phyloP scores from a whole-genome alignment of 2,888 invertebrate species.

The Drosophila differens region DNA sequence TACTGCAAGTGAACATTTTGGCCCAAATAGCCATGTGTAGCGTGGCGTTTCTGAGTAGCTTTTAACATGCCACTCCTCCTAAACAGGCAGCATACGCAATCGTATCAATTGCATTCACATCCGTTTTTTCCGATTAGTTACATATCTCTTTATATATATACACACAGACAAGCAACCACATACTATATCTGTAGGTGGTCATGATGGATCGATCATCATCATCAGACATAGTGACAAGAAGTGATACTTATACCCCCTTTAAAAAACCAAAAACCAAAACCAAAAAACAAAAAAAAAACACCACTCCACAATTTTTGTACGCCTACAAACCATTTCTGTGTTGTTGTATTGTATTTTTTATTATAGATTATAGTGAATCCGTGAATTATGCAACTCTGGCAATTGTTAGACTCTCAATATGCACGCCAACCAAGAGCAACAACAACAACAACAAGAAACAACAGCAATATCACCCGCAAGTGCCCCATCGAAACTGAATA shows the following conservation, averaged over 20 bases:
- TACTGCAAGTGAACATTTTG: conserved; percentile 83
- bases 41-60: conserved; percentile 73
- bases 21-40: conserved; percentile 77
- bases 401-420: conserved; percentile 76
- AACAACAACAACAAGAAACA: conserved; percentile 44
- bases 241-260: conserved; percentile 49
- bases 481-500: conserved; percentile 59
- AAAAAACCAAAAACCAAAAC: not conserved
- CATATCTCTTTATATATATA: not conserved
- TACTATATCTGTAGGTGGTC: conserved; percentile 31
- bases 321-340: conserved; percentile 67
- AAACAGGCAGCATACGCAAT: conserved; percentile 43
- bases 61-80: conserved; percentile 57
- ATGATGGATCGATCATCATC: conserved; percentile 50
- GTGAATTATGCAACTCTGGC: conserved; percentile 80
- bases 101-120: conserved; percentile 58
- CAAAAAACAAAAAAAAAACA: conserved; percentile 13
- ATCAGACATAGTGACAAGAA: conserved; percentile 45
- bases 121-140: conserved; percentile 43
- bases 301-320: conserved; percentile 53
- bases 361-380: conserved; percentile 80
- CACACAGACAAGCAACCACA: conserved; percentile 3
- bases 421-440: conserved; percentile 70
- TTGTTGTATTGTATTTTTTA: conserved; percentile 74
- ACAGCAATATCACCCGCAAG: conserved; percentile 66